Conservation (phyloP, 1,140 invertebrate species). For the Drosophila arizonae region DNA sequence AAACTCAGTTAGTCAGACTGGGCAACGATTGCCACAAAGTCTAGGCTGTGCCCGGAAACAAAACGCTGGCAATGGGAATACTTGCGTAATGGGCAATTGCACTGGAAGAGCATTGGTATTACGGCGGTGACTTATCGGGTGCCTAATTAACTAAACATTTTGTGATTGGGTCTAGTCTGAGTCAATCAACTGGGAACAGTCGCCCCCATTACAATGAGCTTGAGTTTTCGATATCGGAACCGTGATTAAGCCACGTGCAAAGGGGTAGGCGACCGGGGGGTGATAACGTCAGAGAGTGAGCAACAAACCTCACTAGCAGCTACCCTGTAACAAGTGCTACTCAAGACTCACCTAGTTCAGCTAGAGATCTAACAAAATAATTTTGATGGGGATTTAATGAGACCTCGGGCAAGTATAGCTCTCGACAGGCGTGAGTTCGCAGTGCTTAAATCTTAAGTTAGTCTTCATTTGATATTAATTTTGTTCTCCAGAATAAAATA, state of each 20-base stretch:
- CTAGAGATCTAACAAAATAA: too few species aligned
- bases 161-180: neutral
- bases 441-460: too few species aligned
- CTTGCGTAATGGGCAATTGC: neutral
- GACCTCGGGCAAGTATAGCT: too few species aligned
- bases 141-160: neutral
- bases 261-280: too few species aligned
- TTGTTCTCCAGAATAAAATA: too few species aligned
- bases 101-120: neutral
- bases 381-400: too few species aligned
- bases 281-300: neutral
- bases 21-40: neutral
- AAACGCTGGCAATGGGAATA: too few species aligned
- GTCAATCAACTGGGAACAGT: neutral
- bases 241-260: constrained; percentile 64
- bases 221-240: constrained; percentile 43
- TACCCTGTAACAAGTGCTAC: neutral
- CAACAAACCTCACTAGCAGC: neutral
- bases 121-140: neutral
- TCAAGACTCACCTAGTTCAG: neutral
- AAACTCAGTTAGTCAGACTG: constrained; percentile 17
- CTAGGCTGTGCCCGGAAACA: too few species aligned
- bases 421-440: too few species aligned
- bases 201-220: constrained; percentile 1
- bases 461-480: too few species aligned